A percentile compares a stretch with the other conserved stretches of the same genome.
Conservation (phyloP, 2,888 invertebrate species). For the Ashinkailepas kermadecensis region DNA sequence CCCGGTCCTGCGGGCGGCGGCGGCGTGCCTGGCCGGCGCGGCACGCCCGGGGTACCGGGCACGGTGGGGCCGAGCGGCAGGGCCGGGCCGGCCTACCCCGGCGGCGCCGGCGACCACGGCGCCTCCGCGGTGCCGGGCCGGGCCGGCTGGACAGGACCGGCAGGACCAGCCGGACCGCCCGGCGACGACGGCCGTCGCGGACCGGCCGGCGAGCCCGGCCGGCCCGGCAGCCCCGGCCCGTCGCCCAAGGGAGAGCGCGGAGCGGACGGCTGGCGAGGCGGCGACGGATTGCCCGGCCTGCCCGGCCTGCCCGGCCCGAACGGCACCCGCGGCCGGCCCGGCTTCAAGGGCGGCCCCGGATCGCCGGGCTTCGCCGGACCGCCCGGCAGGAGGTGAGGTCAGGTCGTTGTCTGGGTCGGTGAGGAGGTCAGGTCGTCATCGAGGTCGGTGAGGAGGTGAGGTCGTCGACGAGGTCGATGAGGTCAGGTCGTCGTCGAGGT, state of each 20-base stretch:
- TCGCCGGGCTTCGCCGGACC: conserved; percentile 46
- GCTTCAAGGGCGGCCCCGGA: conserved; percentile 64
- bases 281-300: conserved; percentile 46
- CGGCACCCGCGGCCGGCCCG: conserved; percentile 60
- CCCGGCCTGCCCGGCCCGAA: conserved; percentile 52
- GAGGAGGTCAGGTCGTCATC: too few relatives aligned
- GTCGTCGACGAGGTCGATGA: too few relatives aligned
- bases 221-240: conserved; percentile 30
- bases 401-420: too few relatives aligned
- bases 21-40: conserved; percentile 48
- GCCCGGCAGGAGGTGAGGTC: conserved; percentile 35
- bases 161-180: conserved; percentile 55
- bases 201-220: conserved; percentile 45
- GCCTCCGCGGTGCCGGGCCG: conserved; percentile 57
- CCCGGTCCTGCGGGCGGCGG: conserved; percentile 45
- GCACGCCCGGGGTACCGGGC: conserved; percentile 60
- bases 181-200: conserved; percentile 62
- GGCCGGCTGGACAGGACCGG: conserved; percentile 47
- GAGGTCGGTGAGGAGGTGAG: too few relatives aligned
- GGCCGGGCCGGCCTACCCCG: conserved; percentile 54
- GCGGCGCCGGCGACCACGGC: conserved; percentile 73
- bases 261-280: conserved; percentile 33
- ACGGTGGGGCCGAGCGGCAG: conserved; percentile 43
- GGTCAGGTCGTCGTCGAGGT: too few relatives aligned
- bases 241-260: conserved; percentile 27